phyloP scores from a whole-genome alignment of 2,888 invertebrate genomes.

The Drosophila subquinaria region DNA sequence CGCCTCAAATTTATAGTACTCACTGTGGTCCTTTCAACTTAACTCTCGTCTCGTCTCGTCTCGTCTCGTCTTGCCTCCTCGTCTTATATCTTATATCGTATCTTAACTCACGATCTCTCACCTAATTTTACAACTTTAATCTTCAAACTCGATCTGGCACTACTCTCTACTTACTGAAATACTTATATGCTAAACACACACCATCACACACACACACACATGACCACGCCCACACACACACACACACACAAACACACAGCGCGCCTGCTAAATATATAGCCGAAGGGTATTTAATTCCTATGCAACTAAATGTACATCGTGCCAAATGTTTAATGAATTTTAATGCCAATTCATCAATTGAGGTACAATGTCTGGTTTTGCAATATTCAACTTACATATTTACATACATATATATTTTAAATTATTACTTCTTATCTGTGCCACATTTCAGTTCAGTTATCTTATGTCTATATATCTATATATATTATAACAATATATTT shows the following conservation, averaged over 20 bases:
- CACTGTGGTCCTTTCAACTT: conserved; percentile 13
- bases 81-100: not conserved
- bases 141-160: not conserved
- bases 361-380: conserved; percentile 48
- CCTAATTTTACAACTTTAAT: not conserved
- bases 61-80: not conserved
- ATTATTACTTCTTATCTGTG: conserved; percentile 37
- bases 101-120: not conserved
- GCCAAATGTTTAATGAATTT: conserved; percentile 21
- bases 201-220: conserved; percentile 6
- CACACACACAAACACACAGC: conserved; percentile 26
- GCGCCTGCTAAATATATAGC: conserved; percentile 26
- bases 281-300: conserved; percentile 19
- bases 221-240: conserved; percentile 14
- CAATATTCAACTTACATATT: conserved; percentile 25
- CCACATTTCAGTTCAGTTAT: conserved; percentile 30
- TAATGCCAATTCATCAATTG: conserved; percentile 35
- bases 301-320: conserved; percentile 38
- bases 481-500: conserved; percentile 18
- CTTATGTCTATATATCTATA: conserved; percentile 11
- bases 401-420: not conserved
- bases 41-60: conserved; percentile 7
- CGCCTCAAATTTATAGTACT: not conserved
- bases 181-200: conserved; percentile 32
- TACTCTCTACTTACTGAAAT: conserved; percentile 11